Evolutionary conservation across 2,113 vertebrate genomes (phyloP), one percentile per base, ranked within the genome.

Genomic region (Philantomba maxwellii): DNA sequence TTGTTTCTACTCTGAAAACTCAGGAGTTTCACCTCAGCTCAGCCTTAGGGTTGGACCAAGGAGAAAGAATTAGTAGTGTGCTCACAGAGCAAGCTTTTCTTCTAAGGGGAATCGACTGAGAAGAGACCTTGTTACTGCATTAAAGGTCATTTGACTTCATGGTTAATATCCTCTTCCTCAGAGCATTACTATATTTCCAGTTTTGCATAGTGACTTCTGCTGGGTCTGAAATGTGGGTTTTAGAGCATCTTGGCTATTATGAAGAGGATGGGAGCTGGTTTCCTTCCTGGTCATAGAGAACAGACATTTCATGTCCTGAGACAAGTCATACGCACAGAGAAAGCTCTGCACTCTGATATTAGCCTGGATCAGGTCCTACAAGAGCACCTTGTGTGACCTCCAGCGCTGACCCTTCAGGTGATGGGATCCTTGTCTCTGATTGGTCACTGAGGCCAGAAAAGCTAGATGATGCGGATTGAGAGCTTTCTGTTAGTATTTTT

Each of bases 261-360:
- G 60, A 95, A 85, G 53, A 97, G 94, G 95, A 12, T 58, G 82
- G 96, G 89, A 78, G 95, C 90, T 93, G 47, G 89, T 66, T 82
- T 97, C 97, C 98, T 97, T 98, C 97, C 94, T 94, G 88, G 84
- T 70, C 77, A 87, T 82, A 66, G 89, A 88, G 43, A 98, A 93
- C 94, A 98, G 97, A 96, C 96, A 97, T 95, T 96, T 98, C 70
- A 43, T 14, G 70, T 73, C 97, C 88, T 97, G 96, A 94, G 95
- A 97, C 64, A 66, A 84, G 93, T 97, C 91, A 96, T 95, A 97
- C 45, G 95, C 97, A 93, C 97, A 97, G 91, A 92, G 82, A 90
- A 96, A 96, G 97, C 94, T 97, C 92, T 98, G 96, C 77, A 83
- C 87, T 96, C 30, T 28, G 51, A 95, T 84, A 51, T 51, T 93